Conservation (phyloP, 2,113 vertebrate species). For the Xiphophorus maculatus region DNA sequence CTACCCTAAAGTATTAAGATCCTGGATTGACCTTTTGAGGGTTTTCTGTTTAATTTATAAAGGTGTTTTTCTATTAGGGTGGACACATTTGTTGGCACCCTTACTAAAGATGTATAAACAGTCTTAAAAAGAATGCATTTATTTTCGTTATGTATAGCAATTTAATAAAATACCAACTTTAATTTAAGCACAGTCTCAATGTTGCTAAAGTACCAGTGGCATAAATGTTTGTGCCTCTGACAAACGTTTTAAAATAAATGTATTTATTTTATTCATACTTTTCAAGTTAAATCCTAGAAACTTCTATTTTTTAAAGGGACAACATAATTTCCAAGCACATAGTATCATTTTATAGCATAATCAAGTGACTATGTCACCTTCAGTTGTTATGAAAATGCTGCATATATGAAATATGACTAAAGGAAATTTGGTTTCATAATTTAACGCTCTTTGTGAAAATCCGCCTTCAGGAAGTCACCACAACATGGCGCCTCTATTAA, state of each 20-base stretch:
- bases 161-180: neutral
- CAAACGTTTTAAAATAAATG: neutral
- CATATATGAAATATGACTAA: too few relatives aligned
- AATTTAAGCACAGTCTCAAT: neutral
- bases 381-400: too few relatives aligned
- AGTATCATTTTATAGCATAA: too few relatives aligned
- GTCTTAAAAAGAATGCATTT: neutral
- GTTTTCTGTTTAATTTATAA: constrained; percentile 1
- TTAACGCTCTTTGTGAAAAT: too few relatives aligned
- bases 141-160: neutral
- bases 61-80: neutral
- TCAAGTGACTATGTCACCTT: too few relatives aligned
- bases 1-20: neutral
- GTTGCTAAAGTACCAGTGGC: neutral
- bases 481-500: too few relatives aligned
- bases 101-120: neutral
- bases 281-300: too few relatives aligned
- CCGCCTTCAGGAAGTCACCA: too few relatives aligned
- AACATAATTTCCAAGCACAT: too few relatives aligned
- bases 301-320: too few relatives aligned
- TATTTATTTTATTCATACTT: neutral
- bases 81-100: neutral
- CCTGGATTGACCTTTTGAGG: neutral
- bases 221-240: neutral
- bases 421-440: too few relatives aligned